phyloP scores from a whole-genome alignment of 2,797 vertebrate species.

The Chanos chanos region DNA sequence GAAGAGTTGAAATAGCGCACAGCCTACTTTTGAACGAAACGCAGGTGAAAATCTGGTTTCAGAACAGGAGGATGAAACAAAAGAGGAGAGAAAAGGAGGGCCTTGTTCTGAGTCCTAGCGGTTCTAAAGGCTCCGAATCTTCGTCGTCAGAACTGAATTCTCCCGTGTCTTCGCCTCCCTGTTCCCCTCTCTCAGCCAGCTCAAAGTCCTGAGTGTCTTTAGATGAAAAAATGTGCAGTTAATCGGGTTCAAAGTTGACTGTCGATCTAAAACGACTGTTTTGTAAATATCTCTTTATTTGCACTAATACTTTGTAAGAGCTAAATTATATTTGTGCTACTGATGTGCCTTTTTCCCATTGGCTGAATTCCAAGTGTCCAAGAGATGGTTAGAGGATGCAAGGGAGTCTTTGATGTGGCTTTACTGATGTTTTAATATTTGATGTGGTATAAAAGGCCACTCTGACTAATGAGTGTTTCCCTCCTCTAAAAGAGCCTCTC shows the following conservation, averaged over 20 bases:
- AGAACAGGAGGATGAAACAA: constrained; percentile 71
- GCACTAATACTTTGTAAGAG: constrained; percentile 18
- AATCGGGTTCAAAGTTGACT: not conserved
- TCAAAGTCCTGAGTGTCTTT: not conserved
- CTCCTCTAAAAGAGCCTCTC: not conserved
- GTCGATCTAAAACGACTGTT: not conserved
- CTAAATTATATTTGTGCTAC: constrained; percentile 2
- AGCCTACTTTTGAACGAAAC: constrained; percentile 74
- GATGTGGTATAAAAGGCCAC: not conserved
- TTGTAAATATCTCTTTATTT: not conserved
- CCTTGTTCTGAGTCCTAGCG: constrained; percentile 28
- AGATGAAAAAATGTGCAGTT: not conserved
- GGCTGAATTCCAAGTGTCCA: too few relatives aligned
- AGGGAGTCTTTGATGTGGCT: not conserved
- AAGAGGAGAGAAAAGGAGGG: constrained; percentile 69
- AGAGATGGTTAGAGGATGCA: too few relatives aligned
- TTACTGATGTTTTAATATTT: not conserved
- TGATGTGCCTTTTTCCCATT: constrained; percentile 8
- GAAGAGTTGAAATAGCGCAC: constrained; percentile 72
- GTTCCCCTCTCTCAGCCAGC: constrained; percentile 8
- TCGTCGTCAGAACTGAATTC: constrained; percentile 30
- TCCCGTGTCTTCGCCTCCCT: constrained; percentile 21
- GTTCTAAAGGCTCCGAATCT: constrained; percentile 21
- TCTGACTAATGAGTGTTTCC: not conserved
- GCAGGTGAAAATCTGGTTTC: constrained; percentile 73